Base-by-base conservation (phyloP, 2,888 invertebrate species). In the Acleris cristana region DNA sequence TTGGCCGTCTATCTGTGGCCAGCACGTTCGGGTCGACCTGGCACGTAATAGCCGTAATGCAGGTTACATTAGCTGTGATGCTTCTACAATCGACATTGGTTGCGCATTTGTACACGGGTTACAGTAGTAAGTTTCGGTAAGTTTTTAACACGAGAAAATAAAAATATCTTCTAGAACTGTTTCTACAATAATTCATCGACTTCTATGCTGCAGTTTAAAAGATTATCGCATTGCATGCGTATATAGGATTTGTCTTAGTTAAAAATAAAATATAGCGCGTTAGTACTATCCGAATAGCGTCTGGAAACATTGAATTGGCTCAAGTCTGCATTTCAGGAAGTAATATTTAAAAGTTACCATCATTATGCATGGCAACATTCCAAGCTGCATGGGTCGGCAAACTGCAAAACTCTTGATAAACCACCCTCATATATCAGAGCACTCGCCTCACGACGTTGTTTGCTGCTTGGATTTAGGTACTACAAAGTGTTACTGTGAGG, bases 281-380 rank as follows among this genome's bases (percentile, higher is more conserved):
- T 53, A 14, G 5, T 26, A 16, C 3, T 23, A 51, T 16, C 23
- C 18, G 26, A 51, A 40, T 23, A 12, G 14, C 7, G 18, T 21
- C 40, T 26, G 23, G n/a, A 21, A 52, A 69, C 70, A 64, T 71
- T 65, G 64, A 69, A 62, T 60, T 62, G 70, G 71, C 67, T 66
- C 73, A 70, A 71, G n/a, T n/a, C 44, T 45, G 48, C 23, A 70
- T 73, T 72, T 72, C 77, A 73, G 85, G 83, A 86, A 85, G 83
- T 81, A 83, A 85, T 84, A 82, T 83, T 80, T 76, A 77, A 76
- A 75, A 83, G 75, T 81, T 80, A 76, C 79, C 74, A 76, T 71
- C 79, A 82, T 82, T 82, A 80, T 81, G 81, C 78, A 79, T 86
- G 88, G 89, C 87, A 79, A 40, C 68, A 65, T 71, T 82, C 88